A percentile compares a stretch with the other conserved stretches of the same genome.
phyloP scores from a whole-genome alignment of 2,888 invertebrate species.

The Penaeus monodon region DNA sequence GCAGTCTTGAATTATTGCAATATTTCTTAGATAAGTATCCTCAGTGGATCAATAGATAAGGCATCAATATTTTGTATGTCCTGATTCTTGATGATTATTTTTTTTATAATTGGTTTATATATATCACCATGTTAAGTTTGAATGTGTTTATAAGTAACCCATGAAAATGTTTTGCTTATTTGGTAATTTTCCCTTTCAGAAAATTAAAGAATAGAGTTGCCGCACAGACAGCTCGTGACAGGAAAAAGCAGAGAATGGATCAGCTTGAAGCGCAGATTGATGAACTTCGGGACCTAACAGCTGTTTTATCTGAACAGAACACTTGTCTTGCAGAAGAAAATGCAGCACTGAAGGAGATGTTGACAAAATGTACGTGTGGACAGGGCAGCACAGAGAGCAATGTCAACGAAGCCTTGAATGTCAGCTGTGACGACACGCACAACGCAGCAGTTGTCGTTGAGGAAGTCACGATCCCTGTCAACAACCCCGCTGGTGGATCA shows the following conservation, averaged over 20 bases:
- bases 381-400: background rate
- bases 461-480: conserved; percentile 62
- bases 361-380: conserved; percentile 52
- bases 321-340: conserved; percentile 42
- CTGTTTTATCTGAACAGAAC: conserved; percentile 47
- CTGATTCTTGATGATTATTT: too few species aligned
- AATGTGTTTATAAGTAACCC: background rate
- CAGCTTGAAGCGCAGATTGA: conserved; percentile 52
- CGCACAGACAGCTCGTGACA: conserved; percentile 95
- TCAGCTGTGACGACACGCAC: background rate
- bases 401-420: conserved; percentile 7
- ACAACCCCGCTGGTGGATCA: conserved; percentile 56
- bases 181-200: conserved; percentile 71
- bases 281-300: conserved; percentile 36
- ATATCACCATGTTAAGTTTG: too few species aligned
- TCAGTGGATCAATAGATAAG: too few species aligned
- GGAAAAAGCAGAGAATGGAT: conserved; percentile 93
- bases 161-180: background rate
- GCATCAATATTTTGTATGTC: too few species aligned
- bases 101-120: too few species aligned
- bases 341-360: conserved; percentile 25
- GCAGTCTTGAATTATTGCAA: too few species aligned
- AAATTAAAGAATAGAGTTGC: conserved; percentile 96
- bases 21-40: too few species aligned
- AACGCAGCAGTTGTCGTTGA: conserved; percentile 27